Percentiles rank a stretch among this genome's conserved stretches.
These are phyloP conservation scores for Cryptocheilus praepositus DNA, from an alignment of 2,888 invertebrate genomes.

Conservation along the genomic window DNA sequence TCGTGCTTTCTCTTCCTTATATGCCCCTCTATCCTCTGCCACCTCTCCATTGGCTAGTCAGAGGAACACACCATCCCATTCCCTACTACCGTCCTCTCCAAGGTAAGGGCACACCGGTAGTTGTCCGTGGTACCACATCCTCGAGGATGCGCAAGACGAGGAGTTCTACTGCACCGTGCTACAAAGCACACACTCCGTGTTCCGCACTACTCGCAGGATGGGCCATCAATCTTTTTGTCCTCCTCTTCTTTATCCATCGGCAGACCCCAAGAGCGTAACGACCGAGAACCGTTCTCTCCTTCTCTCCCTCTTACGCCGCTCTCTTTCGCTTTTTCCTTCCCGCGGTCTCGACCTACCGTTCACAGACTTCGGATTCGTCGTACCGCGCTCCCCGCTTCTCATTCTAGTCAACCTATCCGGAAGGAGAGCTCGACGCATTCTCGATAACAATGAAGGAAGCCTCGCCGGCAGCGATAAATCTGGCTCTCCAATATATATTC, in stretches of 20 bases:
- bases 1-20: slow-evolving; percentile 8
- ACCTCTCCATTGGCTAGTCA: slow-evolving; percentile 13
- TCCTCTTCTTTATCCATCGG: neutral
- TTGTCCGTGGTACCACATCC: slow-evolving; percentile 38
- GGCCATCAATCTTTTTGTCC: slow-evolving; percentile 18
- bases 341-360: too few species aligned
- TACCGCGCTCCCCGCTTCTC: slow-evolving; percentile 2
- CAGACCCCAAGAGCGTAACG: neutral
- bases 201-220: slow-evolving; percentile 14
- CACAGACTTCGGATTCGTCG: too few species aligned
- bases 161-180: slow-evolving; percentile 37
- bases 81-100: slow-evolving; percentile 55
- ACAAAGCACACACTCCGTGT: slow-evolving; percentile 36
- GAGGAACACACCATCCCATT: slow-evolving; percentile 44
- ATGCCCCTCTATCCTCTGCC: slow-evolving; percentile 6
- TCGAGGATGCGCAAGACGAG: slow-evolving; percentile 56
- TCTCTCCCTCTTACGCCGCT: neutral
- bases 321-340: neutral
- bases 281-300: slow-evolving; percentile 15
- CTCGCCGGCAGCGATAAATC: too few species aligned
- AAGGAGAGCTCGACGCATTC: neutral
- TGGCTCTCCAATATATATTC: too few species aligned
- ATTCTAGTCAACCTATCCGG: slow-evolving; percentile 3
- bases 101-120: slow-evolving; percentile 59
- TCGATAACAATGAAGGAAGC: too few species aligned